Evolutionary conservation across 2,888 invertebrate genomes (phyloP).

Genomic region (Erynnis tages): DNA sequence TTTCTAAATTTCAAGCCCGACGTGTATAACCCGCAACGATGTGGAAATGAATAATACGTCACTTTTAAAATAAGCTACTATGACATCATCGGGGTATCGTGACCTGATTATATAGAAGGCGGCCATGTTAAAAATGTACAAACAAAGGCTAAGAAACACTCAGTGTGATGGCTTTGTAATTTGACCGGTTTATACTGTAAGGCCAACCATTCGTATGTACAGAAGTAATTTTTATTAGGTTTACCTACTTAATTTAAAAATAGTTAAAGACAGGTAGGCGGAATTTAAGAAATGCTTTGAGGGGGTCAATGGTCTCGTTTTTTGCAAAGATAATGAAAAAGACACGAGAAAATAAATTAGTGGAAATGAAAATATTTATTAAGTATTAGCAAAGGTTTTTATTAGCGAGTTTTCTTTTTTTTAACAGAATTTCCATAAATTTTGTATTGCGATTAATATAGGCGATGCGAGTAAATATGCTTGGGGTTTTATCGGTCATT

Average conservation of each 20-base stretch:
- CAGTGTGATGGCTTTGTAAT: conserved; percentile 35
- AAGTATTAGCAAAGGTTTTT: too few relatives aligned
- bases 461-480: too few relatives aligned
- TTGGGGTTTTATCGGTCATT: too few relatives aligned
- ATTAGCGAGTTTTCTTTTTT: too few relatives aligned
- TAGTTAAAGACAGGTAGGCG: too few relatives aligned
- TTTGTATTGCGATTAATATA: too few relatives aligned
- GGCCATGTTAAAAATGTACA: conserved; percentile 36
- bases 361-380: too few relatives aligned
- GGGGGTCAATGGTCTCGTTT: too few relatives aligned
- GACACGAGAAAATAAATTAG: too few relatives aligned
- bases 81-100: conserved; percentile 73
- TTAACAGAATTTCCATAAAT: too few relatives aligned
- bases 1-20: conserved; percentile 1
- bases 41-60: conserved; percentile 60
- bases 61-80: conserved; percentile 72
- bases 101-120: conserved; percentile 59
- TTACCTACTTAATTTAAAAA: conserved; percentile 29
- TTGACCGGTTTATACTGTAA: conserved; percentile 40
- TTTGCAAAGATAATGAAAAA: too few relatives aligned
- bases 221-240: conserved; percentile 30
- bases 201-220: conserved; percentile 27
- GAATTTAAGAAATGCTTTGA: too few relatives aligned
- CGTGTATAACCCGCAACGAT: conserved; percentile 26
- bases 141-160: not conserved